phyloP scores from a whole-genome alignment of 2,888 invertebrate species.

The Stenchaetothrips biformis region DNA sequence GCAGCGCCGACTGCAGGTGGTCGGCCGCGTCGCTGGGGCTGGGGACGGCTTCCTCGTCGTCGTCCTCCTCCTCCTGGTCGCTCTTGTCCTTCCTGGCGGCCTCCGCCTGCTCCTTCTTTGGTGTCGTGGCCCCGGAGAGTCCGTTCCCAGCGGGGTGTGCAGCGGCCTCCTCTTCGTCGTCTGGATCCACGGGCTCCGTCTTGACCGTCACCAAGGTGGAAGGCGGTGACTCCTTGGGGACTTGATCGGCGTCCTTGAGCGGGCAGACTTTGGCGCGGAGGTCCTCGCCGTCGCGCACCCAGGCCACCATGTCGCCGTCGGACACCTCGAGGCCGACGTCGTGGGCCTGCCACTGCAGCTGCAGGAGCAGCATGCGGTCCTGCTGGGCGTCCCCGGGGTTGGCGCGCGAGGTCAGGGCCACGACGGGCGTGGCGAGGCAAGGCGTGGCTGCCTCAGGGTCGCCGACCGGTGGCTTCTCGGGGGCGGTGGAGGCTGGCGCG shows the following conservation, averaged over 20 bases:
- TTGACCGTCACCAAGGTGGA: no score
- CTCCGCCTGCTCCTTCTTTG: background rate
- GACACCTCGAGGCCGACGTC: constrained; percentile 43
- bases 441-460: constrained; percentile 29
- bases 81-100: constrained; percentile 29
- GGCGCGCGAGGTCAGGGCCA: background rate
- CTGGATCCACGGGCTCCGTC: constrained; percentile 35
- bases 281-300: constrained; percentile 36
- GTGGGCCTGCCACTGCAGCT: constrained; percentile 42
- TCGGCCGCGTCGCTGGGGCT: constrained; percentile 46
- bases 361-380: constrained; percentile 39
- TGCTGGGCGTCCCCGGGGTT: constrained; percentile 33
- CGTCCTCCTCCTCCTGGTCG: constrained; percentile 36
- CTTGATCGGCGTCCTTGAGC: constrained; percentile 22
- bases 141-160: background rate
- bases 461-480: constrained; percentile 27
- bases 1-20: constrained; percentile 46
- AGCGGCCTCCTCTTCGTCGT: constrained; percentile 30
- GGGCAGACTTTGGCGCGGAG: background rate
- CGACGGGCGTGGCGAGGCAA: background rate
- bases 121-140: background rate
- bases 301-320: constrained; percentile 40
- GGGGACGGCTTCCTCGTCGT: constrained; percentile 39
- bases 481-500: constrained; percentile 26
- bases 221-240: constrained; percentile 34